These are phyloP conservation scores for Stegastes partitus DNA, from an alignment of 2,113 vertebrate species.

Conservation along the genomic window DNA sequence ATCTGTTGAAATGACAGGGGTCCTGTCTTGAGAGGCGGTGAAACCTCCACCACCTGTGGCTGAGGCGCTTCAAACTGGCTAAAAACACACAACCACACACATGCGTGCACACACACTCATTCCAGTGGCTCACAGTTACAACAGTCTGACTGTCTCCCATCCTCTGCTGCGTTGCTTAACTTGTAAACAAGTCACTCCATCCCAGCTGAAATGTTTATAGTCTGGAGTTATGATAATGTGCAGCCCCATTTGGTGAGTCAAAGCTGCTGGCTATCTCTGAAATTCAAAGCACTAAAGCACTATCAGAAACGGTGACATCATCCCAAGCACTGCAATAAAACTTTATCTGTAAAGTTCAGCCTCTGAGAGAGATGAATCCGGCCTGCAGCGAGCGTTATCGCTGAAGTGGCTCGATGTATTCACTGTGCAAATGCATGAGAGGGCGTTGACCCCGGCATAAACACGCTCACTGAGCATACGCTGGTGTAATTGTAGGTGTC, in stretches of 20 bases:
- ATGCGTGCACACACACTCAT: conserved; percentile 23
- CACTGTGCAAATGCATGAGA: conserved; percentile 46
- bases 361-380: neutral
- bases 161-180: conserved; percentile 32
- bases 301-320: conserved; percentile 70
- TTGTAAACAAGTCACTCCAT: conserved; percentile 62
- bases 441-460: conserved; percentile 50
- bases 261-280: conserved; percentile 39
- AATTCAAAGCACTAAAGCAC: conserved; percentile 37
- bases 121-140: conserved; percentile 36
- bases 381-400: conserved; percentile 43
- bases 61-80: conserved; percentile 36
- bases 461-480: conserved; percentile 15
- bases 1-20: conserved; percentile 71
- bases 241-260: conserved; percentile 32
- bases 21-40: conserved; percentile 56
- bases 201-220: conserved; percentile 60
- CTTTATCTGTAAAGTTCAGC: conserved; percentile 50
- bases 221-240: conserved; percentile 25
- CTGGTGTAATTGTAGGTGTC: conserved; percentile 52
- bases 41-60: conserved; percentile 64
- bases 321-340: conserved; percentile 38
- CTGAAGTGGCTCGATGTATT: conserved; percentile 50
- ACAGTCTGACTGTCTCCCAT: conserved; percentile 33
- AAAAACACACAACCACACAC: conserved; percentile 32